Percentiles rank a stretch among this genome's conserved stretches.
These are phyloP conservation scores for Euphydryas editha DNA, from an alignment of 2,888 invertebrate species.

Conservation along the genomic window DNA sequence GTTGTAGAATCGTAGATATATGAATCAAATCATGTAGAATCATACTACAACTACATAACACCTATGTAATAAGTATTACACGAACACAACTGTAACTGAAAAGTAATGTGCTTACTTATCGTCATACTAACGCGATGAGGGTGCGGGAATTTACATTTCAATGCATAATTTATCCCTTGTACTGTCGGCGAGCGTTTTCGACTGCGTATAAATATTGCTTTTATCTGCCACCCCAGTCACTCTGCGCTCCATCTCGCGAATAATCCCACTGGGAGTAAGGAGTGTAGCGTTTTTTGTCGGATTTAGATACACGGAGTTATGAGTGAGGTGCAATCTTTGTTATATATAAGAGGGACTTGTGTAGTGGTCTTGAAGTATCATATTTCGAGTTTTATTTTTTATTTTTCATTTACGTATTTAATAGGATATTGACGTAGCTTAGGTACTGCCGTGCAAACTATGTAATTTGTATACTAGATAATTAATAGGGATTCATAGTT, in stretches of 20 bases:
- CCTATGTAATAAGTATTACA: too few species aligned
- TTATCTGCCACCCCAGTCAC: conserved; percentile 73
- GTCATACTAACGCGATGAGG: conserved; percentile 39
- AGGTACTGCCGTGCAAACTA: too few species aligned
- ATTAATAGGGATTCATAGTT: too few species aligned
- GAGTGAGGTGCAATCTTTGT: conserved; percentile 17
- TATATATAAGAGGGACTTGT: neutral
- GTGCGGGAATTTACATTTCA: conserved; percentile 74
- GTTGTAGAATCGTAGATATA: neutral
- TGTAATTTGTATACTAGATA: too few species aligned
- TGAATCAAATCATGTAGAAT: neutral
- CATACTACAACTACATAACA: neutral
- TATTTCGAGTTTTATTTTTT: too few species aligned
- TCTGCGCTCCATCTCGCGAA: conserved; percentile 71
- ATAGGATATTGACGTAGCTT: too few species aligned
- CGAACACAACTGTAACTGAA: conserved; percentile 7
- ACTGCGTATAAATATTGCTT: conserved; percentile 67
- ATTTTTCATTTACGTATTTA: too few species aligned
- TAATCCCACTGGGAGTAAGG: conserved; percentile 69
- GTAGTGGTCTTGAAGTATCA: neutral
- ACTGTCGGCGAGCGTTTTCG: conserved; percentile 49
- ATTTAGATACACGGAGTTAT: conserved; percentile 33
- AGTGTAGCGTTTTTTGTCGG: conserved; percentile 52
- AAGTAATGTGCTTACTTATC: conserved; percentile 33
- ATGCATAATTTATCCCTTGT: conserved; percentile 78